phyloP scores from a whole-genome alignment of 2,888 invertebrate species.

The Alviniconcha strummeri region DNA sequence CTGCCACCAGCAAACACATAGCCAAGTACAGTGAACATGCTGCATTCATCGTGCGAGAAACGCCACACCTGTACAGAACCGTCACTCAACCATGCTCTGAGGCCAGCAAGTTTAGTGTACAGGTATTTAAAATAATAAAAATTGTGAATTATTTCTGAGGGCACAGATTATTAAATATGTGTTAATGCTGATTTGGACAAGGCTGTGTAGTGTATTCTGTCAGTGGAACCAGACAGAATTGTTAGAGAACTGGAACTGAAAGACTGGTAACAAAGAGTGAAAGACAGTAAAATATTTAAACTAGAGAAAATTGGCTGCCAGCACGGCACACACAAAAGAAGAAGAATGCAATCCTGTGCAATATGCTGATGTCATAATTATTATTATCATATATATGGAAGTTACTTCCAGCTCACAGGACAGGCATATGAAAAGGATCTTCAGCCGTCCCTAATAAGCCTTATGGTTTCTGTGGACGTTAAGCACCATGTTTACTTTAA shows the following conservation, averaged over 20 bases:
- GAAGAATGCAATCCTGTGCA: no score
- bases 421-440: no score
- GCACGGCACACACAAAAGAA: no score
- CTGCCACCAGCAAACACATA: conserved; percentile 94
- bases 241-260: not conserved
- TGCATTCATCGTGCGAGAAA: conserved; percentile 87
- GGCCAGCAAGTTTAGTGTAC: conserved; percentile 80
- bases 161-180: not conserved
- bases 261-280: not conserved
- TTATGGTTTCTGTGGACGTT: no score
- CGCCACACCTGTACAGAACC: conserved; percentile 85
- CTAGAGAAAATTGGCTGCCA: no score
- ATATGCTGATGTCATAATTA: no score
- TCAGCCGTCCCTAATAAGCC: no score
- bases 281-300: not conserved
- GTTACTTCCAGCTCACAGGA: no score
- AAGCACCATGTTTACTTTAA: no score
- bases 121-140: conserved; percentile 77
- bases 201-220: no score
- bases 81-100: conserved; percentile 86
- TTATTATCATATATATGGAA: no score
- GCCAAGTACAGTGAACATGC: conserved; percentile 87
- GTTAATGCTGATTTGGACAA: not conserved
- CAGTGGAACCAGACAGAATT: not conserved
- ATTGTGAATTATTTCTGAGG: not conserved